Conservation (phyloP, 2,888 invertebrate species). For the Morpho deidamia region DNA sequence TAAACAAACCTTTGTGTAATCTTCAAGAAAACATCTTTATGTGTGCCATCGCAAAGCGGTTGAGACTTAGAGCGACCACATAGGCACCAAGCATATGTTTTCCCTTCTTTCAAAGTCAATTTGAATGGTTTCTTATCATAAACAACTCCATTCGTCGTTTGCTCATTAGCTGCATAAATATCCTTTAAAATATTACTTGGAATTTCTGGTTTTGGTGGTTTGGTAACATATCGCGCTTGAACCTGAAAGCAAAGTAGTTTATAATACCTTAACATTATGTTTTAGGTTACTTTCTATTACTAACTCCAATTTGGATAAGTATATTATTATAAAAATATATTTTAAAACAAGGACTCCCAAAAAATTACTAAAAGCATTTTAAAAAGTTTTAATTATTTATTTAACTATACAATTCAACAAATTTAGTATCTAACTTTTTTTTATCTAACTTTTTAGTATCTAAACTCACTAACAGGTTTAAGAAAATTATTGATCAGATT, state of each 20-base stretch:
- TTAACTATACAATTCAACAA: neutral
- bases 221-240: slow-evolving; percentile 54
- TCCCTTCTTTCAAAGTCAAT: slow-evolving; percentile 83
- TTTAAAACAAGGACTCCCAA: no score
- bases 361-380: no score
- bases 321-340: no score
- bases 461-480: neutral
- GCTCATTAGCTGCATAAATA: slow-evolving; percentile 79
- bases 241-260: slow-evolving; percentile 20
- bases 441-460: no score
- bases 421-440: no score
- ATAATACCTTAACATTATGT: neutral
- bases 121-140: slow-evolving; percentile 95
- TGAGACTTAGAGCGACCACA: slow-evolving; percentile 96
- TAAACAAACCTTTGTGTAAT: slow-evolving; percentile 80
- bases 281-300: neutral
- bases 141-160: slow-evolving; percentile 84
- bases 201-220: slow-evolving; percentile 72
- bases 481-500: neutral
- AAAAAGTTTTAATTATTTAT: no score
- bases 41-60: slow-evolving; percentile 97
- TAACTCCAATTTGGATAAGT: neutral
- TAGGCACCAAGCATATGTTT: slow-evolving; percentile 93
- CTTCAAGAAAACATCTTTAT: slow-evolving; percentile 86
- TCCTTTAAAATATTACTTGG: slow-evolving; percentile 82